Evolutionary conservation across 2,888 invertebrate genomes (phyloP).

Genomic region (Ditula angustiorana): DNA sequence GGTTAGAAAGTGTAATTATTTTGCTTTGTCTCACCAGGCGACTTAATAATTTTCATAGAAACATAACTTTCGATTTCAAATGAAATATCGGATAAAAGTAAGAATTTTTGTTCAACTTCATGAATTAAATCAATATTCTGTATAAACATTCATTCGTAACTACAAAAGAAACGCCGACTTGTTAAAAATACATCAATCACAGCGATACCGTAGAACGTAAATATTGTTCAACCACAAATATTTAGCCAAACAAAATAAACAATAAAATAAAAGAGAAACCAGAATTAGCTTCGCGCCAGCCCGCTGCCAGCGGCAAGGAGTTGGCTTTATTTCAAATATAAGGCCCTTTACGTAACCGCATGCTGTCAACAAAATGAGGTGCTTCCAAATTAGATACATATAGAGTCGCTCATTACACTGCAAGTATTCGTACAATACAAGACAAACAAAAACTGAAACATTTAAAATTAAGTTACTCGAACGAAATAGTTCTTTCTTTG

Average conservation of each 20-base stretch:
- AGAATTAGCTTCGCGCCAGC: slow-evolving; percentile 30
- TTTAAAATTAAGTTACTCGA: no score
- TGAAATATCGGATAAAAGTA: not conserved
- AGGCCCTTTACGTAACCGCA: not conserved
- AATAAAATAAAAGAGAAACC: slow-evolving; percentile 18
- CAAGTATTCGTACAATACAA: no score
- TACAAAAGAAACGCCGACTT: not conserved
- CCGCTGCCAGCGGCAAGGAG: not conserved
- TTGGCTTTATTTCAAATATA: slow-evolving; percentile 1
- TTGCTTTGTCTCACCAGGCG: no score
- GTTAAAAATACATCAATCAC: not conserved
- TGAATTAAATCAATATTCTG: not conserved
- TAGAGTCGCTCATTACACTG: no score
- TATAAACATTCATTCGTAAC: not conserved
- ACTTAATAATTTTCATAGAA: no score
- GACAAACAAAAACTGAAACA: no score
- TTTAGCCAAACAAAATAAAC: slow-evolving; percentile 23
- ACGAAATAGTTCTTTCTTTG: no score
- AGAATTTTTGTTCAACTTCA: not conserved
- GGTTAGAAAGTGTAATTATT: no score
- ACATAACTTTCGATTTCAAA: not conserved
- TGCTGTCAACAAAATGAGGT: not conserved
- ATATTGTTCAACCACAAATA: slow-evolving; percentile 8
- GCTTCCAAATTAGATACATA: not conserved
- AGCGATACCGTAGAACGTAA: not conserved